Conservation (phyloP, 1,140 invertebrate species). For the Bombus polaris region DNA sequence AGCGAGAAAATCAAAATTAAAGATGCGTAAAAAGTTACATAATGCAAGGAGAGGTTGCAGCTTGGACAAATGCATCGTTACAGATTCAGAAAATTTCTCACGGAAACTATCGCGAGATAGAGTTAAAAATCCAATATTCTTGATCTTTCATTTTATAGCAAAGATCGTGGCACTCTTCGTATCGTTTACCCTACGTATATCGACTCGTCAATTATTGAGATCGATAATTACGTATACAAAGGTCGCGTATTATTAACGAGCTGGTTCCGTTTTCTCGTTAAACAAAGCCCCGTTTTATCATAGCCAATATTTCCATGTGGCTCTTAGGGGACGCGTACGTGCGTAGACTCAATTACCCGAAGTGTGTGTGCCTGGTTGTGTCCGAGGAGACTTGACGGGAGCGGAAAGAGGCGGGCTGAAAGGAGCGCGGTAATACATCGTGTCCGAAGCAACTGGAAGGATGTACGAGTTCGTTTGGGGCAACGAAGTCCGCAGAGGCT, state of each 20-base stretch:
- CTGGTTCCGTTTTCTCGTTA: conserved; percentile 5
- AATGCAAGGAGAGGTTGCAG: too few relatives aligned
- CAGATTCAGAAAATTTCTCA: too few relatives aligned
- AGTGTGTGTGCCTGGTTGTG: conserved; percentile 11
- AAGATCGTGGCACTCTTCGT: neutral
- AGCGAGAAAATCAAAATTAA: too few relatives aligned
- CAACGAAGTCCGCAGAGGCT: conserved; percentile 59
- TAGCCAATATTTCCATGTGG: conserved; percentile 5
- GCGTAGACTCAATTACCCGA: conserved; percentile 39
- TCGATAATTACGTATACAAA: conserved; percentile 5
- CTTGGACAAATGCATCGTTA: too few relatives aligned
- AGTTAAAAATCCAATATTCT: too few relatives aligned
- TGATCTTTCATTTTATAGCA: neutral
- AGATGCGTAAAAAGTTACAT: too few relatives aligned
- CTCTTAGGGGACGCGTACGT: conserved; percentile 16
- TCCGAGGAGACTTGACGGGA: conserved; percentile 24
- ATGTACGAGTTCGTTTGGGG: conserved; percentile 59
- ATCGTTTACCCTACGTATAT: too few relatives aligned
- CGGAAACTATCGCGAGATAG: too few relatives aligned
- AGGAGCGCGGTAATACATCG: conserved; percentile 39
- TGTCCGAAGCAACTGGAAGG: conserved; percentile 46
- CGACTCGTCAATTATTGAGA: neutral
- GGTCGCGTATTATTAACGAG: neutral
- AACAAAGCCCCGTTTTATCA: neutral
- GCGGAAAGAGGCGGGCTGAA: conserved; percentile 11